Evolutionary conservation across 2,888 invertebrate species (phyloP), one percentile per base, ranked within the genome.

Genomic region (Herminia tarsipennalis): DNA sequence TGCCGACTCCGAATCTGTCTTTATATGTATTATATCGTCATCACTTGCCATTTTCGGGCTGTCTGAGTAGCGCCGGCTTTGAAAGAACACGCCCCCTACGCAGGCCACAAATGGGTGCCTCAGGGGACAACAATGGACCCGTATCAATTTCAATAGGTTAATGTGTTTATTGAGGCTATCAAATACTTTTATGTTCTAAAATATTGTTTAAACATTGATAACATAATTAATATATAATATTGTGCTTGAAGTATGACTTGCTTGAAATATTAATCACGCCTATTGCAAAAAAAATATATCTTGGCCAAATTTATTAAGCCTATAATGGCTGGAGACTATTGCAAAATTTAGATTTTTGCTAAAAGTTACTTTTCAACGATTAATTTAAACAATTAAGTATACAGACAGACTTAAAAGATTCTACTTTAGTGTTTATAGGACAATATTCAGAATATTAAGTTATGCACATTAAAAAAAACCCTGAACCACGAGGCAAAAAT

Each of bases 21-120:
- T 61, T 71, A 69, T 69, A 66, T 59, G 68, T 70, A 55, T 61
- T 61, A 68, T 73, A 77, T 70, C 78, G 83, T 87, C 86, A 85
- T 81, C 76, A 58, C 58, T 64, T 51, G 67, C 88, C 84, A 67
- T 85, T 83, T 86, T 83, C 61, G 86, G 86, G 56, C 38, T 50
- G 80, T 74, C 79, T 77, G 78, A 73, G 74, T 66, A 76, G 69
- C 66, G 70, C 69, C 73, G 63, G 76, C 76, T 78, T 70, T 60
- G 69, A 73, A 73, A 73, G 69, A 58, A 52, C 54, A 71, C 81
- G 80, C 79, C 83, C 70, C 81, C 82, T 55, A 74, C 81, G 65
- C 56, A 57, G 49, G 46, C 57, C 50, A 66, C 60, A 76, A 79
- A 77, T 76, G 81, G 73, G 56, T 70, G 76, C 83, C 84, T 56